Evolutionary conservation across 2,888 invertebrate species (phyloP).

Genomic region (Alviniconcha strummeri): DNA sequence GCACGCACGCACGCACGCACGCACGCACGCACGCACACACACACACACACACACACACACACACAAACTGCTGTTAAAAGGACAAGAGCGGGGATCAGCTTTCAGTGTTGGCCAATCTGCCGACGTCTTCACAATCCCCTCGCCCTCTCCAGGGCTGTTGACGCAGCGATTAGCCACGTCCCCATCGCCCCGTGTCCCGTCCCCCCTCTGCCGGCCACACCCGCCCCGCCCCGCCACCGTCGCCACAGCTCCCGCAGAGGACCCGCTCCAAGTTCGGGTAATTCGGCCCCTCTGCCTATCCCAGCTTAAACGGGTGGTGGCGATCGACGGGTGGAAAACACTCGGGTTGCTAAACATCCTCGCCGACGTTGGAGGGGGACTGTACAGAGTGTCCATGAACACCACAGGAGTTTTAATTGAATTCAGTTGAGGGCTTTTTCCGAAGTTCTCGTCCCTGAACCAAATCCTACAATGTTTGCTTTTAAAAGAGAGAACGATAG

Average conservation of each 20-base stretch:
- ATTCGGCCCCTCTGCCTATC: background rate
- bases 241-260: no score
- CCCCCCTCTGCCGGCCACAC: background rate
- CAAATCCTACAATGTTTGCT: no score
- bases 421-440: background rate
- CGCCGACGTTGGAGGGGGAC: background rate
- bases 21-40: no score
- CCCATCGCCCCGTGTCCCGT: background rate
- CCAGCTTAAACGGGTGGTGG: background rate
- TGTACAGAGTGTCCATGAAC: background rate
- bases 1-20: no score
- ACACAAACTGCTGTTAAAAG: no score
- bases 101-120: no score
- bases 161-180: background rate
- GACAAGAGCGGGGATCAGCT: no score
- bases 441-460: no score
- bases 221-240: background rate
- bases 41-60: no score
- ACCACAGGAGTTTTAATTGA: background rate
- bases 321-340: background rate
- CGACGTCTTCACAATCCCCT: background rate
- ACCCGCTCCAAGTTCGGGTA: no score
- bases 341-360: background rate
- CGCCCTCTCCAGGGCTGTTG: background rate
- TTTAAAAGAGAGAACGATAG: no score